Percentiles rank a stretch among this genome's conserved stretches.
These are phyloP conservation scores for Drosophila varians DNA, from an alignment of 1,140 invertebrate genomes.

Conservation along the genomic window DNA sequence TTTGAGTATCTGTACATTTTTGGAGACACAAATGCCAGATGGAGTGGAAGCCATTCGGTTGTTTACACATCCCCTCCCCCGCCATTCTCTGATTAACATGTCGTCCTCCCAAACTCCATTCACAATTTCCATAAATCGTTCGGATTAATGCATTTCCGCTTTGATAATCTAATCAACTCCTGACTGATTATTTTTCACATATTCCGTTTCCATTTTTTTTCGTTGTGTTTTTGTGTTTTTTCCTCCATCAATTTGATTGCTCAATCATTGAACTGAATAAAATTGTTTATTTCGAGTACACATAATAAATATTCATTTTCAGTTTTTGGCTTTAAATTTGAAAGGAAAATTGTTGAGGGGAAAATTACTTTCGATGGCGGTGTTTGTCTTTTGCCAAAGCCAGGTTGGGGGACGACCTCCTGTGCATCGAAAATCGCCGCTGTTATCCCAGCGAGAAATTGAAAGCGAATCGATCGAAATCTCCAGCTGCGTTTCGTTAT, in stretches of 20 bases:
- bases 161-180: neutral
- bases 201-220: no score
- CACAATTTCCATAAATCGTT: neutral
- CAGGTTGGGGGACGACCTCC: no score
- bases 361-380: no score
- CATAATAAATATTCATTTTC: no score
- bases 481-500: constrained; percentile 40
- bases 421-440: neutral
- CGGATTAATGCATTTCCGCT: neutral
- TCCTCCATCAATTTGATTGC: no score
- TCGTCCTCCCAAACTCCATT: neutral
- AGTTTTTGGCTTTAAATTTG: no score
- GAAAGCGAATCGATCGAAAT: constrained; percentile 36
- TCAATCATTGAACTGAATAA: no score
- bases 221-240: no score
- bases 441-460: constrained; percentile 10
- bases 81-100: constrained; percentile 1
- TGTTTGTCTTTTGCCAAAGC: no score
- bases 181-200: neutral
- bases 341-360: no score
- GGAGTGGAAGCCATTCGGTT: constrained; percentile 22
- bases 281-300: no score
- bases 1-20: constrained; percentile 17
- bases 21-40: neutral
- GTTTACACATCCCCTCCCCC: constrained; percentile 10